Percentiles rank a stretch among this genome's conserved stretches.
Conservation (phyloP, 2,797 vertebrate species). For the Propithecus perrieri region DNA sequence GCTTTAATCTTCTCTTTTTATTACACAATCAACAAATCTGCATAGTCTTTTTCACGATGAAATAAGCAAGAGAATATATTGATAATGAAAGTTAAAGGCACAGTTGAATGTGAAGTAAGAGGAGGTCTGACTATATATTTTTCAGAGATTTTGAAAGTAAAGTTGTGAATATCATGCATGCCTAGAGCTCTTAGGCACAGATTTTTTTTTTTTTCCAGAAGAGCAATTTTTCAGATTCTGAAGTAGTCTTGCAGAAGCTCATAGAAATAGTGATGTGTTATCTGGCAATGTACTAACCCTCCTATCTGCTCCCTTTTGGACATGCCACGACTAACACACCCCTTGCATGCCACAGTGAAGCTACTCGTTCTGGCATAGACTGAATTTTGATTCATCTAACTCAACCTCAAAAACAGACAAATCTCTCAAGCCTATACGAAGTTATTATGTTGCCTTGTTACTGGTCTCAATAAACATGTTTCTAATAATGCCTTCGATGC, state of each 20-base stretch:
- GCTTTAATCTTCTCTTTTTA: slow-evolving; percentile 58
- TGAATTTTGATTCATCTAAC: background rate
- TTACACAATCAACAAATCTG: background rate
- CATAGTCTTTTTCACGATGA: slow-evolving; percentile 27
- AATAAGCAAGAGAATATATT: slow-evolving; percentile 16
- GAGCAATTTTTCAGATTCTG: slow-evolving; percentile 51
- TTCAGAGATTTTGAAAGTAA: slow-evolving; percentile 51
- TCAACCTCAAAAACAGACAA: background rate
- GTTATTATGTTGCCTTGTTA: background rate
- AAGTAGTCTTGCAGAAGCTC: slow-evolving; percentile 47
- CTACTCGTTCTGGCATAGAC: background rate
- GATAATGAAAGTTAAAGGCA: slow-evolving; percentile 30
- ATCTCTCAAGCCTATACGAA: background rate
- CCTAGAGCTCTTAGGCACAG: background rate
- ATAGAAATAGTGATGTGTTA: background rate
- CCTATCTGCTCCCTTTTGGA: background rate
- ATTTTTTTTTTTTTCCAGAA: background rate
- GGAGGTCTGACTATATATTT: slow-evolving; percentile 27
- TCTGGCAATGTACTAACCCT: background rate
- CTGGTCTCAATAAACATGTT: background rate
- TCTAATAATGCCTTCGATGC: background rate
- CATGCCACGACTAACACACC: background rate
- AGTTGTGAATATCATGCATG: slow-evolving; percentile 20
- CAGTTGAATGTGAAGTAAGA: slow-evolving; percentile 38
- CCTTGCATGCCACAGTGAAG: background rate